phyloP scores from a whole-genome alignment of 1,140 invertebrate genomes.

The Chrysoperla carnea region DNA sequence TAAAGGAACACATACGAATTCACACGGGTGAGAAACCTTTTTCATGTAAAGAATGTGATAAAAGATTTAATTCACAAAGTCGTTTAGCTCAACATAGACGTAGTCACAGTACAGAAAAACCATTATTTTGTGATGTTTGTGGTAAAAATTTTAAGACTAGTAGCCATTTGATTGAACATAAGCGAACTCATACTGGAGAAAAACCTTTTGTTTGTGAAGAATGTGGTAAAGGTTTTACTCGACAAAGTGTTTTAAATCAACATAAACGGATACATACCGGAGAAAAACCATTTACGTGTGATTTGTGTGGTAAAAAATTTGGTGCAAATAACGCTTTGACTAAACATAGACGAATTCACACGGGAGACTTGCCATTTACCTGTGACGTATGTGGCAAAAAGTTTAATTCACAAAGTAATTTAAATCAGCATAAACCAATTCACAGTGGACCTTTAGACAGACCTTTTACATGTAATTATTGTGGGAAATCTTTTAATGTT shows the following conservation, averaged over 20 bases:
- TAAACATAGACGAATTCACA: conserved; percentile 43
- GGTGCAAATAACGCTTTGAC: conserved; percentile 12
- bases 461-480: too few relatives aligned
- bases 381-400: conserved; percentile 42
- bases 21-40: not conserved
- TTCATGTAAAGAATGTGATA: not conserved
- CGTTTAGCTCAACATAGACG: not conserved
- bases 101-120: not conserved
- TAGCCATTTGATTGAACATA: not conserved
- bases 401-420: conserved; percentile 17
- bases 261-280: conserved; percentile 13
- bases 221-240: conserved; percentile 9
- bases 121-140: too few relatives aligned
- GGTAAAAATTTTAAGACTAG: not conserved
- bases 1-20: not conserved
- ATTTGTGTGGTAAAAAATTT: conserved; percentile 30
- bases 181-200: not conserved
- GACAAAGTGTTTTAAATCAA: conserved; percentile 8
- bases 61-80: not conserved
- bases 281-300: conserved; percentile 25
- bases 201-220: conserved; percentile 13
- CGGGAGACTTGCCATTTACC: conserved; percentile 42
- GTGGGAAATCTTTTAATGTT: too few relatives aligned
- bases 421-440: too few relatives aligned
- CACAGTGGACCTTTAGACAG: too few relatives aligned